Evolutionary conservation across 2,888 invertebrate species (phyloP), one percentile per base, ranked within the genome.

Genomic region (Tenthredo amoena): DNA sequence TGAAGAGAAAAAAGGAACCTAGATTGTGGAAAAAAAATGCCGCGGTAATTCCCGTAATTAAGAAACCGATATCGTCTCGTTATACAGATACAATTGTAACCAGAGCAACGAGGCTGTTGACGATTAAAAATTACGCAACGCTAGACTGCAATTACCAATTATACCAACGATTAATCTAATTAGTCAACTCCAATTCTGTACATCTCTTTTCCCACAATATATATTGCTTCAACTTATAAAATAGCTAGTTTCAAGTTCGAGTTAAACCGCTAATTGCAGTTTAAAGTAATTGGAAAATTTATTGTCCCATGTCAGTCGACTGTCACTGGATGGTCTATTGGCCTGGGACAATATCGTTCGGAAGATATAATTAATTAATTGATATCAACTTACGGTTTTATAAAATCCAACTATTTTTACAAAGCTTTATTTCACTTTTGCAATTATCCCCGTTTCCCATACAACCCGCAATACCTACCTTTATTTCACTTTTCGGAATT

Each of bases 241-340:
- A 77, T 50, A 77, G n/a, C 12, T 50, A 50, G 50, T 89, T 87
- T 87, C 88, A 85, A 87, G 87, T 65, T 81, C 34, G 86, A 87
- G 87, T 86, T 88, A 90, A 87, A 88, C 88, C 88, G 82, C 43
- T 90, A 92, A 92, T 92, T 92, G 89, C 91, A 90, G 89, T 90
- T 91, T 89, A 91, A 89, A 91, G 88, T 91, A 92, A 92, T 92
- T 92, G 92, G 87, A 88, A 88, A 92, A 92, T 93, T 92, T 92
- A 93, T 92, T 86, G 88, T 85, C 88, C 72, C 10, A 12, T 55
- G 31, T 55, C 77, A 77, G 43, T 77, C 55, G 77, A 55, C 50
- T 77, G 50, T 77, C 55, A 77, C 47, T 50, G 10, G 37, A 62
- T 40, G 37, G 26, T 89, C 87, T 88, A 88, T 90, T 91, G 89